phyloP scores from a whole-genome alignment of 2,888 invertebrate species.

The Meandrusa payeni region DNA sequence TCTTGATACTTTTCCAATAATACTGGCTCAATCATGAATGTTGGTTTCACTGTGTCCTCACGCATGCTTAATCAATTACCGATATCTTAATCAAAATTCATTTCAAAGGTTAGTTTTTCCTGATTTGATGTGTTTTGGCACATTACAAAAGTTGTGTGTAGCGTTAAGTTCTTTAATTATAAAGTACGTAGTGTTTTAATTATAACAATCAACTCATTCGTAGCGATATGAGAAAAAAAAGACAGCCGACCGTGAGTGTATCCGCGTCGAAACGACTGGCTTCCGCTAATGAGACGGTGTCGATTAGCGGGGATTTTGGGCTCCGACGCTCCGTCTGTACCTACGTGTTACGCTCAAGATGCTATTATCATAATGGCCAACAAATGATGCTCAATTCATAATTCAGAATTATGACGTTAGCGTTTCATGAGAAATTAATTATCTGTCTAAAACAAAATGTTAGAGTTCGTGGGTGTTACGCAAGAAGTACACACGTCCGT shows the following conservation, averaged over 20 bases:
- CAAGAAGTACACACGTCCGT: background rate
- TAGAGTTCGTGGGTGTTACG: conserved; percentile 3
- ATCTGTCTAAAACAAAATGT: conserved; percentile 5
- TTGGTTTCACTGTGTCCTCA: too few species aligned
- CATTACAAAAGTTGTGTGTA: background rate
- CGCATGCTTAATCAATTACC: too few species aligned
- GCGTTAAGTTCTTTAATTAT: conserved; percentile 1
- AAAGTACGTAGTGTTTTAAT: conserved; percentile 12
- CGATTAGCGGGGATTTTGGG: conserved; percentile 46
- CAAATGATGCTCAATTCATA: conserved; percentile 11
- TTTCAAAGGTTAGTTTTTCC: too few species aligned
- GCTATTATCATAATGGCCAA: conserved; percentile 15
- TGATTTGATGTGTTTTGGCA: too few species aligned
- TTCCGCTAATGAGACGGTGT: conserved; percentile 50
- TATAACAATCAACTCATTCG: conserved; percentile 10
- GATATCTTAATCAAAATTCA: too few species aligned
- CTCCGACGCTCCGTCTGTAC: conserved; percentile 23
- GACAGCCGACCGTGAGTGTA: conserved; percentile 43
- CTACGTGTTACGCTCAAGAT: conserved; percentile 22
- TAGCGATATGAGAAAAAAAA: conserved; percentile 35
- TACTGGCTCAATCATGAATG: too few species aligned
- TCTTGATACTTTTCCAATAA: too few species aligned
- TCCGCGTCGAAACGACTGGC: conserved; percentile 45
- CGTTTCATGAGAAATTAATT: conserved; percentile 16
- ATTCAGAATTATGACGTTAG: conserved; percentile 14